phyloP scores from a whole-genome alignment of 2,888 invertebrate species.

The Epinotia demarniana region DNA sequence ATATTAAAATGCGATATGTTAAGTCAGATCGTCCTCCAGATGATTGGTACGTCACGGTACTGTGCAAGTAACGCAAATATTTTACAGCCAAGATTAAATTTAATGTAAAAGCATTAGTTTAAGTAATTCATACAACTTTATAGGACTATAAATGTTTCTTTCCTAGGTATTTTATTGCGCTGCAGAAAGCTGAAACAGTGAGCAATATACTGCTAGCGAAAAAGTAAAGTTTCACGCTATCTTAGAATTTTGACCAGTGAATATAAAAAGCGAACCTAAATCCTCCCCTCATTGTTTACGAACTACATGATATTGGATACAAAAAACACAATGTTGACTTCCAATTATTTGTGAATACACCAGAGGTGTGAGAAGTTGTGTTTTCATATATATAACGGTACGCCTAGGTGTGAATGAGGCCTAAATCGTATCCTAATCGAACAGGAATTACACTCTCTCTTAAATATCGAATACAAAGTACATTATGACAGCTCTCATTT shows the following conservation, averaged over 20 bases:
- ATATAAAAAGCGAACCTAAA: too few species aligned
- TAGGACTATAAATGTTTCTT: not conserved
- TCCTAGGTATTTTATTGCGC: not conserved
- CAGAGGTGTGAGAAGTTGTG: too few species aligned
- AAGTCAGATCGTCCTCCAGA: not conserved
- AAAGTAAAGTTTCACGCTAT: too few species aligned
- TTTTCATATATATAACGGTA: too few species aligned
- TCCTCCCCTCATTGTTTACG: not conserved
- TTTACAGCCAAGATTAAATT: constrained; percentile 13
- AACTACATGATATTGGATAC: not conserved
- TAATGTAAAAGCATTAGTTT: constrained; percentile 11
- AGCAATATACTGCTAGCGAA: too few species aligned
- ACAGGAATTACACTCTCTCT: not conserved
- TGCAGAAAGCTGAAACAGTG: too few species aligned
- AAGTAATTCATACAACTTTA: not conserved
- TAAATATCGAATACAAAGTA: not conserved
- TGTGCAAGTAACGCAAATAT: constrained; percentile 2
- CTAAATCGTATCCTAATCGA: not conserved
- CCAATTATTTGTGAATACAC: too few species aligned
- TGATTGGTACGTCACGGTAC: not conserved
- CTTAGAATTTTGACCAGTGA: too few species aligned
- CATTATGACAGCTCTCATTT: not conserved
- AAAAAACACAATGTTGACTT: not conserved
- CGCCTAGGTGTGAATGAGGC: too few species aligned
- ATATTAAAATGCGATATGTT: not conserved